Evolutionary conservation across 2,113 vertebrate genomes (phyloP), one percentile per base, ranked within the genome.

Genomic region (Cairina moschata): DNA sequence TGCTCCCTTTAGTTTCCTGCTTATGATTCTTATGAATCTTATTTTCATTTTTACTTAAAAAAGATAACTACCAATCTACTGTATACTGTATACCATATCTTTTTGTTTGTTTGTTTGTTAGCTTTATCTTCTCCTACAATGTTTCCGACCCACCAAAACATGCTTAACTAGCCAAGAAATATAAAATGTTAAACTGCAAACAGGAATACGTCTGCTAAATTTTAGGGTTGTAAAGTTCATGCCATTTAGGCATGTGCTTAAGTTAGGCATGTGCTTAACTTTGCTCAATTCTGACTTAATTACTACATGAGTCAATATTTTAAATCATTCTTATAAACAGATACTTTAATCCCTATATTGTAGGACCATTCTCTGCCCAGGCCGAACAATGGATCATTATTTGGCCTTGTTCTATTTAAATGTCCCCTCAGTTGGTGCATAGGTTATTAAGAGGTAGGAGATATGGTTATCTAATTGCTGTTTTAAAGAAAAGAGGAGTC

Each of bases 211-310:
- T 17, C 17, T 32, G 29, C 44, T 25, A 17, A 36, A 22, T 8
- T 36, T 54, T 38, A 65, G 60, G 29, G 31, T 59, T 38, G 38
- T 36, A 17, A 40, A 32, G 25, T 59, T 46, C 62, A 11, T 36
- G 48, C 18, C 44, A 28, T 77, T 69, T 67, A n/a, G 74, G 85
- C 31, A 16, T 7, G 15, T 67, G 17, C 14, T 81, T 67, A 62
- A 71, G n/a, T 15, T 77, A 36, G 80, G 87, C 21, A 14, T 8
- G 12, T 59, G 15, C 14, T 78, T 71, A 71, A 42, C 25, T 42
- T 62, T 38, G 40, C 52, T 81, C 72, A 85, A 66, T 86, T 94
- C 76, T 74, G 13, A 38, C 68, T 63, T 67, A 56, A 88, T 95
- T 81, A 63, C 48, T 77, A 25, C 9, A 15, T 28, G 36, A 42